Percentiles rank a stretch among this genome's conserved stretches.
phyloP scores from a whole-genome alignment of 2,113 vertebrate species.

The Aptenodytes patagonicus region DNA sequence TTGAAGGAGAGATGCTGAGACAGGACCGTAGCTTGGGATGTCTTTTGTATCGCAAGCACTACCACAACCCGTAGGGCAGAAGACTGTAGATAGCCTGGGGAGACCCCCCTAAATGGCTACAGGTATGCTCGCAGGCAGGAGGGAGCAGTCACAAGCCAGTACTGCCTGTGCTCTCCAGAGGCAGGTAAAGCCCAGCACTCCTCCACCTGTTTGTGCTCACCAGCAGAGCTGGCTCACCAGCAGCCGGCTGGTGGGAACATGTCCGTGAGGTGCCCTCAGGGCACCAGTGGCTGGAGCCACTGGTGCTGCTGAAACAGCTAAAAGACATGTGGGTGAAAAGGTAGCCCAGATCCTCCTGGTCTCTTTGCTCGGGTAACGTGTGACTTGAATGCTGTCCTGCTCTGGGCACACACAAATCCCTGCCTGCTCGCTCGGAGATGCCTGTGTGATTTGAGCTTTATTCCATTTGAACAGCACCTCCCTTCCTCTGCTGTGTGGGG shows the following conservation, averaged over 20 bases:
- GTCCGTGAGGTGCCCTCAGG: fast-evolving
- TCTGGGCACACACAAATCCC: background rate
- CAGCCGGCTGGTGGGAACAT: background rate
- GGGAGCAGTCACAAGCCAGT: background rate
- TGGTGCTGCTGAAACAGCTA: background rate
- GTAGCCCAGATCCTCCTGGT: background rate
- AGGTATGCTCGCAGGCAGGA: background rate
- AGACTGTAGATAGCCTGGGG: background rate
- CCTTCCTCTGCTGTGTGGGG: background rate
- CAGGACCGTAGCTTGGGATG: background rate
- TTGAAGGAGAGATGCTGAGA: background rate
- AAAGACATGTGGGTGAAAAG: background rate
- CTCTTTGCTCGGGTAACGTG: fast-evolving
- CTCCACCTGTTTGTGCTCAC: background rate
- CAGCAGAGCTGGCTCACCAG: background rate
- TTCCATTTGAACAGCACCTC: background rate
- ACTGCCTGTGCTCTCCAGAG: background rate
- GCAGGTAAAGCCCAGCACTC: background rate
- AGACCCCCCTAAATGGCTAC: background rate
- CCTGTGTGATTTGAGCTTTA: background rate
- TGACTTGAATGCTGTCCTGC: background rate
- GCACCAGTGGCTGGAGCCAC: background rate
- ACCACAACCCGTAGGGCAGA: background rate
- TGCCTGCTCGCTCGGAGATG: fast-evolving
- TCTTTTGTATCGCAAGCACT: background rate